Conservation (phyloP, 2,113 vertebrate species). For the Nothoprocta perdicaria region DNA sequence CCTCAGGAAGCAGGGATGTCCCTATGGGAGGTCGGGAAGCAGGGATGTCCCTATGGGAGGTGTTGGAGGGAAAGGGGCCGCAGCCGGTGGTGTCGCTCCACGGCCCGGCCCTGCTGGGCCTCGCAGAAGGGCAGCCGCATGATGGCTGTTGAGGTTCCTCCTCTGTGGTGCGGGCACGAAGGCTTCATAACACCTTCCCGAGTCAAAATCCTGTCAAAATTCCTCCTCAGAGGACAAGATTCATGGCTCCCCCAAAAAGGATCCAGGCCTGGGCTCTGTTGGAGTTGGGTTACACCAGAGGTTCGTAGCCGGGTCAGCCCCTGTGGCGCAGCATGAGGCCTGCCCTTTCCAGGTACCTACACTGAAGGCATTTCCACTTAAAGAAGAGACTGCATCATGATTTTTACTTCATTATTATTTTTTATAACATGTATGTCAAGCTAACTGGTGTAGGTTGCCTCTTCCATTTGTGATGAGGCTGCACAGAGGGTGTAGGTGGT, state of each 20-base stretch:
- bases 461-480: not conserved
- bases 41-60: too few relatives aligned
- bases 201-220: not conserved
- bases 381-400: not conserved
- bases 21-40: too few relatives aligned
- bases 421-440: not conserved
- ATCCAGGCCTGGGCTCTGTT: not conserved
- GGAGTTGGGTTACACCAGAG: not conserved
- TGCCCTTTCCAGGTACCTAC: not conserved
- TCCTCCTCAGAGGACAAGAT: not conserved
- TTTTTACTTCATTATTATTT: too few relatives aligned
- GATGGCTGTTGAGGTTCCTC: not conserved
- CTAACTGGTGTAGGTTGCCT: not conserved
- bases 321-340: not conserved
- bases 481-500: not conserved
- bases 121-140: too few relatives aligned
- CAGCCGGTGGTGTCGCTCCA: too few relatives aligned
- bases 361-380: not conserved
- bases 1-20: accelerated
- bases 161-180: not conserved
- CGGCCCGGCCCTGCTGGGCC: too few relatives aligned
- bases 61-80: too few relatives aligned
- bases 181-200: not conserved
- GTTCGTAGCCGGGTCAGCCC: not conserved
- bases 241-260: not conserved